Evolutionary conservation across 1,140 invertebrate genomes (phyloP).

Genomic region (Delia radicum): DNA sequence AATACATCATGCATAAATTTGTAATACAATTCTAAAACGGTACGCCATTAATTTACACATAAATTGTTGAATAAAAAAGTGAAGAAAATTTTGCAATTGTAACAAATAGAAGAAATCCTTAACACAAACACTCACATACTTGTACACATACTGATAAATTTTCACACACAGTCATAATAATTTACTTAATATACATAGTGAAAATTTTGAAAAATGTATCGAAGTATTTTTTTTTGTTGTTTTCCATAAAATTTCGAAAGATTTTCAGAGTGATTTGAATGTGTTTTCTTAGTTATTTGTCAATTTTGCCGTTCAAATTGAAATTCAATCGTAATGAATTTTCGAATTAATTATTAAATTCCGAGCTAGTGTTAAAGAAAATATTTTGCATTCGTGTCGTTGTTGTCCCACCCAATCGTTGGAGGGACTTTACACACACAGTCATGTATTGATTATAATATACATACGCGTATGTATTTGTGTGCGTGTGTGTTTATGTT

Average conservation of each 20-base stretch:
- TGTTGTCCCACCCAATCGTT: background rate
- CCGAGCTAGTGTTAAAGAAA: background rate
- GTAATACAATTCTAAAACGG: background rate
- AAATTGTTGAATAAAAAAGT: background rate
- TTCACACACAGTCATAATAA: background rate
- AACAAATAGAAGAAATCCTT: background rate
- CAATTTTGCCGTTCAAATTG: too few species aligned
- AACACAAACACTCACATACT: background rate
- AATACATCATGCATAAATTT: background rate
- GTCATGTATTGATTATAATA: background rate
- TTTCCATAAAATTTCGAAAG: background rate
- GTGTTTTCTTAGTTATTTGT: background rate
- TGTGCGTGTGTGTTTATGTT: background rate
- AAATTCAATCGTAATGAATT: too few species aligned
- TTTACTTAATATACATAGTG: background rate
- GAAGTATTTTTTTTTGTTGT: background rate
- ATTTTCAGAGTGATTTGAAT: background rate
- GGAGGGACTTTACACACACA: background rate
- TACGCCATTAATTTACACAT: background rate
- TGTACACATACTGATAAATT: background rate
- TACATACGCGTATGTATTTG: background rate
- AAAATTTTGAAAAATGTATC: background rate
- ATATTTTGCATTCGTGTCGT: background rate
- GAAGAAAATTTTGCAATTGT: background rate
- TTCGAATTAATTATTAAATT: too few species aligned